Conservation (phyloP, 1,140 invertebrate species). For the Listronotus bonariensis region DNA sequence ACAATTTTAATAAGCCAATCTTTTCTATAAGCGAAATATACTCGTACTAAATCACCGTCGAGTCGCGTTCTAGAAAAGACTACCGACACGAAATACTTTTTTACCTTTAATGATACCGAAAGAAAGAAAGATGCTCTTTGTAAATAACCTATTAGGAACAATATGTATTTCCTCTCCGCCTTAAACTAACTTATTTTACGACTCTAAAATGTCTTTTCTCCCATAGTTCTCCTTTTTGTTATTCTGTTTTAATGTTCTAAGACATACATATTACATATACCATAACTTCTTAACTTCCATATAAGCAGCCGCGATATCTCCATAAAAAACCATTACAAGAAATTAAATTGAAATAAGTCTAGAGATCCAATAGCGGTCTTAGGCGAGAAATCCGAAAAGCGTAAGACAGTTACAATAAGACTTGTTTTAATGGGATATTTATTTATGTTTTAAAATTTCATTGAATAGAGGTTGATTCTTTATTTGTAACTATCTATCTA, state of each 20-base stretch:
- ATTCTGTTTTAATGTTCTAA: constrained; percentile 20
- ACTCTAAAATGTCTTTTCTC: constrained; percentile 11
- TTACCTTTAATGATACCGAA: not conserved
- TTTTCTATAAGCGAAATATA: too few relatives aligned
- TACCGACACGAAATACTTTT: too few relatives aligned
- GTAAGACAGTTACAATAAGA: too few relatives aligned
- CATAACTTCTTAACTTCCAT: constrained; percentile 22
- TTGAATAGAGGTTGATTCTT: too few relatives aligned
- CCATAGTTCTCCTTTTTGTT: constrained; percentile 21
- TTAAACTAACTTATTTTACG: constrained; percentile 16
- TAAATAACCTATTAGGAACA: constrained; percentile 3
- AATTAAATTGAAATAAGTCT: constrained; percentile 14
- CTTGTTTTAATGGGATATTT: too few relatives aligned
- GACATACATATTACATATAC: constrained; percentile 29
- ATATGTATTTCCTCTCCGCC: constrained; percentile 5
- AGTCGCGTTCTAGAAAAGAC: not conserved
- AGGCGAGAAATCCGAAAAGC: constrained; percentile 5
- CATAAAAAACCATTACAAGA: constrained; percentile 30
- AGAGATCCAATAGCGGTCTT: constrained; percentile 16
- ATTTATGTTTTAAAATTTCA: too few relatives aligned
- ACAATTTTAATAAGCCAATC: too few relatives aligned
- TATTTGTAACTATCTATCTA: too few relatives aligned
- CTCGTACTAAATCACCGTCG: too few relatives aligned
- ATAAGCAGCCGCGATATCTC: constrained; percentile 23
- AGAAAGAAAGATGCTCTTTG: not conserved